Conservation (phyloP, 2,797 vertebrate genomes). For the Australoheros facetus region DNA sequence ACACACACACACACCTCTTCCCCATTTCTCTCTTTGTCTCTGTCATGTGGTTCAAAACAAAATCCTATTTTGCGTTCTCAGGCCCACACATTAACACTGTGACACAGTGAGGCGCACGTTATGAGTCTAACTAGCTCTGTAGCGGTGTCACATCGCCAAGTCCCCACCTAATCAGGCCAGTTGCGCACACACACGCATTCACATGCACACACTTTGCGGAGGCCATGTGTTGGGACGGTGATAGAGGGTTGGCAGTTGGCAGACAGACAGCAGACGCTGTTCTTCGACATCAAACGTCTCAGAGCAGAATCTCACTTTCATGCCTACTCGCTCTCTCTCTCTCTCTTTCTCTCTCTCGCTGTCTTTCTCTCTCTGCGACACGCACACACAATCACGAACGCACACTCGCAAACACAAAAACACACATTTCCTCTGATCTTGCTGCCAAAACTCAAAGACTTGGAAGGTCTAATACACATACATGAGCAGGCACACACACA, state of each 20-base stretch:
- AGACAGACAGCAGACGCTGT: slow-evolving; percentile 82
- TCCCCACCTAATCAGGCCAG: slow-evolving; percentile 71
- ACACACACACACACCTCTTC: slow-evolving; percentile 27
- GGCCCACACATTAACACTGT: slow-evolving; percentile 64
- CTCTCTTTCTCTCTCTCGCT: slow-evolving; percentile 21
- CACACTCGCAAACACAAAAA: slow-evolving; percentile 61
- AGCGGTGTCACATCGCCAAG: slow-evolving; percentile 70
- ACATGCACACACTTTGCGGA: slow-evolving; percentile 64
- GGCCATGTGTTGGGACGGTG: slow-evolving; percentile 83
- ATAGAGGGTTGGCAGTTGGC: slow-evolving; percentile 82
- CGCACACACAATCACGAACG: slow-evolving; percentile 24
- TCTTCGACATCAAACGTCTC: slow-evolving; percentile 84
- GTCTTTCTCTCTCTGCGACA: slow-evolving; percentile 15
- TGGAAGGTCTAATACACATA: slow-evolving; percentile 61
- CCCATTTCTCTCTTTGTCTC: slow-evolving; percentile 44
- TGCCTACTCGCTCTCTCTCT: slow-evolving; percentile 65
- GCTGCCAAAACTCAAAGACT: slow-evolving; percentile 76
- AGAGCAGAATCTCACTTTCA: slow-evolving; percentile 79
- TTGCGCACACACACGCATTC: slow-evolving; percentile 26
- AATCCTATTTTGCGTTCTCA: slow-evolving; percentile 65
- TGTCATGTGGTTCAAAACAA: slow-evolving; percentile 62
- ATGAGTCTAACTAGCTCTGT: slow-evolving; percentile 68
- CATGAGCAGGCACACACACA: slow-evolving; percentile 33
- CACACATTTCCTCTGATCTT: slow-evolving; percentile 76
- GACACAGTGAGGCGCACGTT: slow-evolving; percentile 61